Percentiles rank a stretch among this genome's conserved stretches.
Conservation (phyloP, 1,140 invertebrate genomes). For the Hyles vespertilio region DNA sequence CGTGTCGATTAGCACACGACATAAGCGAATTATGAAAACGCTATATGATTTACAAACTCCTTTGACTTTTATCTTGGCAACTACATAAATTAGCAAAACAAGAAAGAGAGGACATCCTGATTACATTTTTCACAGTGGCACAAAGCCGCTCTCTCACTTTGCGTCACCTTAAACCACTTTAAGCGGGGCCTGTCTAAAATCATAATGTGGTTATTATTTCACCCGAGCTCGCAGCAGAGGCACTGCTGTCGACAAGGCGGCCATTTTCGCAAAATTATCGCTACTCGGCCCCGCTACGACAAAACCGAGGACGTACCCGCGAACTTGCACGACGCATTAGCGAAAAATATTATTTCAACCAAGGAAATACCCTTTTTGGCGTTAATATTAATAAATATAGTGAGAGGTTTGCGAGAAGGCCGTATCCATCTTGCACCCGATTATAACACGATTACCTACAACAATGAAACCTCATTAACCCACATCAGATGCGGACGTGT, state of each 20-base stretch:
- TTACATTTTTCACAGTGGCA: slow-evolving; percentile 43
- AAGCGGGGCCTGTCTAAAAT: slow-evolving; percentile 58
- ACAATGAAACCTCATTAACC: slow-evolving; percentile 26
- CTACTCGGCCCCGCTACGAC: slow-evolving; percentile 58
- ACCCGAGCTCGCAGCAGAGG: slow-evolving; percentile 45
- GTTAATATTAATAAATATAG: slow-evolving; percentile 29
- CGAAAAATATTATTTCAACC: slow-evolving; percentile 48
- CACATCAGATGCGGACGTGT: slow-evolving; percentile 14
- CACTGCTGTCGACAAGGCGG: slow-evolving; percentile 61
- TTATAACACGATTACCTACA: slow-evolving; percentile 21
- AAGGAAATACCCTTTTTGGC: slow-evolving; percentile 31
- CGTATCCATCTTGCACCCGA: slow-evolving; percentile 14
- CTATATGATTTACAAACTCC: not conserved
- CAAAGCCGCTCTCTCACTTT: slow-evolving; percentile 41
- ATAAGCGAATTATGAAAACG: too few relatives aligned
- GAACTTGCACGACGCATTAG: slow-evolving; percentile 50
- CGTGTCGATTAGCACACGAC: too few relatives aligned
- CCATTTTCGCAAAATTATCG: slow-evolving; percentile 67
- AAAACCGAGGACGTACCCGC: slow-evolving; percentile 49
- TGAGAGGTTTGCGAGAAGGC: slow-evolving; percentile 15
- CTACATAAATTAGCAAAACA: slow-evolving; percentile 29
- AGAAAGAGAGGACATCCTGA: slow-evolving; percentile 29
- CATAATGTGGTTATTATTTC: slow-evolving; percentile 71
- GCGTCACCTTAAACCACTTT: slow-evolving; percentile 54
- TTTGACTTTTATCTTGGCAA: not conserved